These are phyloP conservation scores for Oryzias javanicus DNA, from an alignment of 2,113 vertebrate species.

Conservation along the genomic window DNA sequence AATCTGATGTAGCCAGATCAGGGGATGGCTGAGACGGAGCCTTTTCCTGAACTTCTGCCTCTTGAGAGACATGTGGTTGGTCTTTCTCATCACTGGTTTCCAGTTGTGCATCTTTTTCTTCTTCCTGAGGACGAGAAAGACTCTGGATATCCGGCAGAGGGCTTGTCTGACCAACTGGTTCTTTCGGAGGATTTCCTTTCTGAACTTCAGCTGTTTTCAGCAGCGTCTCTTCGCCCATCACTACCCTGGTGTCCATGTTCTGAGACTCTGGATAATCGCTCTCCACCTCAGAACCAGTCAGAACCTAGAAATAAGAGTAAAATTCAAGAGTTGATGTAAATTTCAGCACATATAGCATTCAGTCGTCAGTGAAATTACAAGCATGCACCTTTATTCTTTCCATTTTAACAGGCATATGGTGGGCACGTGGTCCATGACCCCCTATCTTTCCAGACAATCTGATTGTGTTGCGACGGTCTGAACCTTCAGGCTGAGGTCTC, in stretches of 20 bases:
- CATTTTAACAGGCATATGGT: slow-evolving; percentile 72
- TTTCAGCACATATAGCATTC: neutral
- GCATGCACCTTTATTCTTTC: slow-evolving; percentile 78
- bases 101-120: slow-evolving; percentile 44
- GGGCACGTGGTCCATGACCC: slow-evolving; percentile 69
- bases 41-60: slow-evolving; percentile 52
- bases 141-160: slow-evolving; percentile 41
- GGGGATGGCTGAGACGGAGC: slow-evolving; percentile 27
- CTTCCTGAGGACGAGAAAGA: slow-evolving; percentile 44
- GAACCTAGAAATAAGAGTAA: slow-evolving; percentile 50
- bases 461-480: slow-evolving; percentile 65
- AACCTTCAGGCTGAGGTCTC: slow-evolving; percentile 88
- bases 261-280: slow-evolving; percentile 78
- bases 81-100: slow-evolving; percentile 59
- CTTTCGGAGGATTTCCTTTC: slow-evolving; percentile 37
- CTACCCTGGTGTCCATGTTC: slow-evolving; percentile 83
- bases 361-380: neutral
- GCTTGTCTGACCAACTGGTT: slow-evolving; percentile 37
- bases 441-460: slow-evolving; percentile 67
- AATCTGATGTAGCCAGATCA: slow-evolving; percentile 49
- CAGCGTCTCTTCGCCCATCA: slow-evolving; percentile 89
- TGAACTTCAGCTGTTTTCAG: slow-evolving; percentile 70
- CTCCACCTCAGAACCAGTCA: slow-evolving; percentile 80
- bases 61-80: slow-evolving; percentile 22
- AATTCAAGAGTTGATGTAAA: slow-evolving; percentile 15